Evolutionary conservation across 1,140 invertebrate genomes (phyloP), one percentile per base, ranked within the genome.

Genomic region (Ectropis grisescens): DNA sequence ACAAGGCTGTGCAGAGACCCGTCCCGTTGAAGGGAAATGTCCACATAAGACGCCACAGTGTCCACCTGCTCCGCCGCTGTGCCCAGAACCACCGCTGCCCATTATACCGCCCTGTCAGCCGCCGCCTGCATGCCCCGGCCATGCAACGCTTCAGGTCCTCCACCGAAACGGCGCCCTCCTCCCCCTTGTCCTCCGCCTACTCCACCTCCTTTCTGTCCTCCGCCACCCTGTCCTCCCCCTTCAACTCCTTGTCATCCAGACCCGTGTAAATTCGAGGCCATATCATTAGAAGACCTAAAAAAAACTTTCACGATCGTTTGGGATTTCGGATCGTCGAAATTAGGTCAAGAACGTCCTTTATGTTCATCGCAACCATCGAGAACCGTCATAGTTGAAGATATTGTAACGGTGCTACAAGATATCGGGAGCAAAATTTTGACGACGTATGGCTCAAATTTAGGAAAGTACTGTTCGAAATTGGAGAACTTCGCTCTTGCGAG

Each of bases 61-160:
- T 25, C 38, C 34, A 1, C 47, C 47, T 1, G 29, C 42, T 2
- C 32, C 25, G 2, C 35, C 42, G 9, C 41, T 33, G 5, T 45
- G 36, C 16, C 41, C 44, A 2, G n/a, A n/a, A n/a, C 50, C 54
- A 11, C 15, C 27, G 34, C 27, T 27, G 2, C 27, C 27, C 12
- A n/a, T n/a, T n/a, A n/a, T n/a, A n/a, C 25, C 19, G 1, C 27
- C 25, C 4, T 38, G 22, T 13, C 44, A 39, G 13, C 36, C 39
- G 0, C 40, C 37, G 5, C 28, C 27, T 1, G 28, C 29, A 1
- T 40, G 53, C 2, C 46, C 7, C 14, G 27, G 1, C 58, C 59
- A 13, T 59, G 54, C 25, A 46, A 51, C 11, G 49, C 54, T 1
- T 24, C 28, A 15, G 36, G 43, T 13, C 37, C 46, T 6, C 33